Evolutionary conservation across 2,888 invertebrate species (phyloP), one percentile per base, ranked within the genome.

Genomic region (Caenorhabditis imperialis): DNA sequence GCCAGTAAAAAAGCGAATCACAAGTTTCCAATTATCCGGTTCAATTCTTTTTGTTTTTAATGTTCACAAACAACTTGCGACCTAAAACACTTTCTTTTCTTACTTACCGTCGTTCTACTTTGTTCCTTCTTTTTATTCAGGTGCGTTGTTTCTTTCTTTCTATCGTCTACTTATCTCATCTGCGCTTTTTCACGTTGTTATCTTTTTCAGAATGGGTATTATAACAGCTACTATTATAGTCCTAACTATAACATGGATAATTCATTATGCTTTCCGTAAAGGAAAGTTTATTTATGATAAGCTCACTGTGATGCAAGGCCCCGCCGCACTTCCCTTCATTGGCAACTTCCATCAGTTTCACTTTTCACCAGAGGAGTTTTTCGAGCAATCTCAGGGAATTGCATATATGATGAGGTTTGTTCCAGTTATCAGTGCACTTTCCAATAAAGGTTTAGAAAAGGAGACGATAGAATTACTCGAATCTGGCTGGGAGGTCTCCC

Each of bases 371-470:
- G 86, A 86, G 54, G 86, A 87, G 48, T 87, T 87, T 57, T 87
- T 87, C 71, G 86, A 87, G 62, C 87, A 87, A 57, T 81, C 85
- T 18, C 87, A 87, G 65, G 87, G 87, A 14, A 65, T 87, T 8
- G 78, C 81, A 8, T 87, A 87, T 62, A 82, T 87, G 84, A 80
- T 86, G 65, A 62, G n/a, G n/a, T n/a, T n/a, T n/a, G n/a, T n/a
- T n/a, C n/a, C n/a, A n/a, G n/a, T n/a, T n/a, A n/a, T n/a, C n/a
- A n/a, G n/a, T n/a, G n/a, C n/a, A n/a, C n/a, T n/a, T n/a, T n/a
- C n/a, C n/a, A n/a, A n/a, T n/a, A n/a, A n/a, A n/a, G n/a, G n/a
- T n/a, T n/a, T n/a, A n/a, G 79, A 12, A 77, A 78, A 18, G 73
- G 78, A 14, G 75, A 75, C 18, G 81, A 83, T 10, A 51, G 87